These are phyloP conservation scores for Dysidea cf. avara DNA, from an alignment of 37 sponge, comb jelly and placozoan genomes.

Conservation along the genomic window DNA sequence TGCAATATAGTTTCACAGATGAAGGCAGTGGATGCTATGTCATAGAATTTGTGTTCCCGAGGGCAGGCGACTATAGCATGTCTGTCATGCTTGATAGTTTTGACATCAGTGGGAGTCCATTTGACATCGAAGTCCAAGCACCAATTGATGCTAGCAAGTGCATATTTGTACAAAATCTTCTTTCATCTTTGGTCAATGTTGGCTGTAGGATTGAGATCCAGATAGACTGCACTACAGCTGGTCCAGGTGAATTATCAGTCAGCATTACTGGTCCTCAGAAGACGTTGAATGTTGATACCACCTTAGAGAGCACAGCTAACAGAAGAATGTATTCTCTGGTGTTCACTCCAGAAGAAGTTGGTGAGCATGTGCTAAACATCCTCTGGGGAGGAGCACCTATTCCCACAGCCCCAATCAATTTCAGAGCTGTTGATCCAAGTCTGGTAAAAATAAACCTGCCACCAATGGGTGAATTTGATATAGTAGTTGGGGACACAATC, in stretches of 20 bases:
- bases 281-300: slow-evolving; percentile 19
- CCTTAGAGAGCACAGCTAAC: slow-evolving; percentile 2
- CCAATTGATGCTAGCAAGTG: slow-evolving; percentile 65
- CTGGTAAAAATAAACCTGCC: slow-evolving; percentile 45
- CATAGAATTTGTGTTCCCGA: too few species aligned
- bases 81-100: slow-evolving; percentile 13
- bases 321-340: slow-evolving; percentile 49
- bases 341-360: slow-evolving; percentile 76
- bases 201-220: not conserved
- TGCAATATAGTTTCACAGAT: too few species aligned
- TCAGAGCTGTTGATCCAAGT: slow-evolving; percentile 56
- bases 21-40: too few species aligned
- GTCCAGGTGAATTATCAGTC: slow-evolving; percentile 47
- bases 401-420: slow-evolving; percentile 54
- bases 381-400: slow-evolving; percentile 60
- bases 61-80: too few species aligned
- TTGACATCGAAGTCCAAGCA: slow-evolving; percentile 34
- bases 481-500: too few species aligned
- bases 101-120: slow-evolving; percentile 74
- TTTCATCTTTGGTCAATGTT: too few species aligned
- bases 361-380: slow-evolving; percentile 61
- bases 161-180: not conserved
- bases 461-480: slow-evolving; percentile 24
- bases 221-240: slow-evolving; percentile 45
- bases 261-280: slow-evolving; percentile 45